These are phyloP conservation scores for Limnothrissa miodon DNA, from an alignment of 2,113 vertebrate species.

Conservation along the genomic window DNA sequence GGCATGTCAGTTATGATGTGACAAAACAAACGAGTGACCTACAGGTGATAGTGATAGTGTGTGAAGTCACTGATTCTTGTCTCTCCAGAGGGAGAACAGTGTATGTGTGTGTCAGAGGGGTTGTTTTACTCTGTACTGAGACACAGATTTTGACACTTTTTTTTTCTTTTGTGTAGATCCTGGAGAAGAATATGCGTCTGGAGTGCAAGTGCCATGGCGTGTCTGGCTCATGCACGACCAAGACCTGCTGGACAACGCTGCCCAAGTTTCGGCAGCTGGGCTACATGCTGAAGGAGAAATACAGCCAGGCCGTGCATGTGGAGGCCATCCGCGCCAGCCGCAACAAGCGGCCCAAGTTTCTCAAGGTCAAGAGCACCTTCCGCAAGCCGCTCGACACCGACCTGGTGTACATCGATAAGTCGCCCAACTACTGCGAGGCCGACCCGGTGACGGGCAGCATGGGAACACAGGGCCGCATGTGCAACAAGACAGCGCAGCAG, in stretches of 20 bases:
- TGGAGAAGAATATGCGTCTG: constrained; percentile 91
- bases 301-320: constrained; percentile 89
- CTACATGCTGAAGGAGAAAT: constrained; percentile 91
- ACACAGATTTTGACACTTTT: neutral
- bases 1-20: neutral
- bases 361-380: constrained; percentile 95
- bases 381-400: constrained; percentile 93
- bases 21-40: constrained; percentile 8
- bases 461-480: constrained; percentile 90
- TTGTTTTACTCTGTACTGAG: neutral
- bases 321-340: constrained; percentile 89
- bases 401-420: constrained; percentile 92
- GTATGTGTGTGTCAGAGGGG: neutral
- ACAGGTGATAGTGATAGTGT: neutral
- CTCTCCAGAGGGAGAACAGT: neutral
- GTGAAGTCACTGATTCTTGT: neutral
- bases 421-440: constrained; percentile 94
- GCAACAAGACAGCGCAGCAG: constrained; percentile 90
- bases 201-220: constrained; percentile 95
- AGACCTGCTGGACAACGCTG: constrained; percentile 94
- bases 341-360: constrained; percentile 90
- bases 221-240: constrained; percentile 93
- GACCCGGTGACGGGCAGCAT: constrained; percentile 85
- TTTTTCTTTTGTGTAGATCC: constrained; percentile 68
- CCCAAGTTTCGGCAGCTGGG: constrained; percentile 94